phyloP scores from a whole-genome alignment of 2,113 vertebrate genomes.

The Lipotes vexillifer region DNA sequence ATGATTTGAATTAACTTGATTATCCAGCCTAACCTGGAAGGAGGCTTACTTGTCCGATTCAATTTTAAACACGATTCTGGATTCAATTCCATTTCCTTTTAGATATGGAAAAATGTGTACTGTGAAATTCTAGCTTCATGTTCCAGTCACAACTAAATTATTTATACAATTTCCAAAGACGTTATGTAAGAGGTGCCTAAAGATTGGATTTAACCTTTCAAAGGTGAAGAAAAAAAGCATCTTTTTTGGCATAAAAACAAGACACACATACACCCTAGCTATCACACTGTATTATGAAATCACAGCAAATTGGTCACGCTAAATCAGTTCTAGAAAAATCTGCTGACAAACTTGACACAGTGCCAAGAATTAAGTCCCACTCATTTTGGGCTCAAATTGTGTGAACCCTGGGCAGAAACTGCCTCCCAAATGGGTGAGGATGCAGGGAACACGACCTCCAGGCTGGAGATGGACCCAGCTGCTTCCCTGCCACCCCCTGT shows the following conservation, averaged over 20 bases:
- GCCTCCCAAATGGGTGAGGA: not conserved
- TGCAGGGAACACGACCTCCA: rapidly evolving
- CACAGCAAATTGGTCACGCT: not conserved
- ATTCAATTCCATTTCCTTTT: constrained; percentile 32
- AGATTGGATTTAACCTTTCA: not conserved
- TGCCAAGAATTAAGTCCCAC: not conserved
- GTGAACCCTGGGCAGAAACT: not conserved
- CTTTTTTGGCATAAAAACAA: not conserved
- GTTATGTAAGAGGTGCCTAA: not conserved
- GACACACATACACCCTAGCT: not conserved
- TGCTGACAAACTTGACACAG: not conserved
- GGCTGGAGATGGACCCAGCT: not conserved
- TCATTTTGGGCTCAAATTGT: not conserved
- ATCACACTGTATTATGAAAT: not conserved
- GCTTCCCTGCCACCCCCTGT: not conserved
- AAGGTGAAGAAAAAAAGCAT: not conserved
- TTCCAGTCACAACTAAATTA: not conserved
- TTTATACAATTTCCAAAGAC: not conserved
- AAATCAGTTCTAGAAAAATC: not conserved
- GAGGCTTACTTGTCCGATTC: not conserved
- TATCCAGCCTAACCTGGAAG: not conserved
- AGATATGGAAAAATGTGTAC: not conserved
- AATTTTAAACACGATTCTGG: constrained; percentile 16
- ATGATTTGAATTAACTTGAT: not conserved
- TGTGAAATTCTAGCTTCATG: not conserved